Evolutionary conservation across 2,888 invertebrate genomes (phyloP).

Genomic region (Gastrophysa polygoni): DNA sequence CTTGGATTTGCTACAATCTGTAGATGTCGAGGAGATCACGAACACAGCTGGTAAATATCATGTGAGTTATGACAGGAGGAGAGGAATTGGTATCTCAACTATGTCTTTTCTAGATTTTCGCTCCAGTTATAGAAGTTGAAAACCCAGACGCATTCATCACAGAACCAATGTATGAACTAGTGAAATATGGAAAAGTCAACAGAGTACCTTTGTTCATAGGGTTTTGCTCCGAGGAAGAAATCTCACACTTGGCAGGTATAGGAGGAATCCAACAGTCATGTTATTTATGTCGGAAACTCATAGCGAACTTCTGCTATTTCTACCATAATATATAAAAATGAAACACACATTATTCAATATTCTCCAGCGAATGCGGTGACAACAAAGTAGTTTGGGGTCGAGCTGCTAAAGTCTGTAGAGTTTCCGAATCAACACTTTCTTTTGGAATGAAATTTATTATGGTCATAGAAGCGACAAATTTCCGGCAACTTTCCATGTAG

Average conservation of each 20-base stretch:
- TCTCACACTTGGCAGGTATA: slow-evolving; percentile 15
- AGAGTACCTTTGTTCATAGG: slow-evolving; percentile 36
- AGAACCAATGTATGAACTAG: slow-evolving; percentile 26
- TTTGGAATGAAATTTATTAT: too few relatives aligned
- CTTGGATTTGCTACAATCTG: slow-evolving; percentile 30
- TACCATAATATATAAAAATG: too few relatives aligned
- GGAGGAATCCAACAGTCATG: background rate
- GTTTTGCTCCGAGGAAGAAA: slow-evolving; percentile 33
- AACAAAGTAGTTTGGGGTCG: too few relatives aligned
- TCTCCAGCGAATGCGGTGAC: too few relatives aligned
- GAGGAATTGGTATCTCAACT: background rate
- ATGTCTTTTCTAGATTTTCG: slow-evolving; percentile 25
- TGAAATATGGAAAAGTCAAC: slow-evolving; percentile 27
- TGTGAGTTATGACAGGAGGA: slow-evolving; percentile 18
- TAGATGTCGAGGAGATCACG: slow-evolving; percentile 21
- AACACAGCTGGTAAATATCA: slow-evolving; percentile 22
- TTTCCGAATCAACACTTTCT: too few relatives aligned
- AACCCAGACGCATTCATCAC: slow-evolving; percentile 27
- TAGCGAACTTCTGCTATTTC: too few relatives aligned
- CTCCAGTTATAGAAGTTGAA: slow-evolving; percentile 30
- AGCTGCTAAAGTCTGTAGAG: too few relatives aligned
- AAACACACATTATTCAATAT: too few relatives aligned
- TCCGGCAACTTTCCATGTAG: too few relatives aligned
- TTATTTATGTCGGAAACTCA: too few relatives aligned
- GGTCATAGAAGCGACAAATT: too few relatives aligned